Evolutionary conservation across 2,888 invertebrate species (phyloP).

Genomic region (Aquatica leii): DNA sequence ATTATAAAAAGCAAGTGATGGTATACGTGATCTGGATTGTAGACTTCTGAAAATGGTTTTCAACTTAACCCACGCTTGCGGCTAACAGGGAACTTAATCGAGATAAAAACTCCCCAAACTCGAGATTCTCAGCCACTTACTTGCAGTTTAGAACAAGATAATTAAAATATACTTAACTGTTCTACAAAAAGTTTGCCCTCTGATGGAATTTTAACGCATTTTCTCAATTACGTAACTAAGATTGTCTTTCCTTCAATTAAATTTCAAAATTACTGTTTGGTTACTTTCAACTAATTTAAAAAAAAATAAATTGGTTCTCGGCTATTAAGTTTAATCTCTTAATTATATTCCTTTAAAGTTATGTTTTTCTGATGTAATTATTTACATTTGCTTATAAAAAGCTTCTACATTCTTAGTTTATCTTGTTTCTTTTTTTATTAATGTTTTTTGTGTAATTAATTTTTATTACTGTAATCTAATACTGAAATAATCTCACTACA

Average conservation of each 20-base stretch:
- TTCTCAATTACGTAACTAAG: slow-evolving; percentile 28
- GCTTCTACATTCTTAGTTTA: no score
- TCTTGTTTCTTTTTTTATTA: no score
- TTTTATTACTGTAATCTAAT: no score
- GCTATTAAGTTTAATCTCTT: no score
- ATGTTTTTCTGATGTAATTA: no score
- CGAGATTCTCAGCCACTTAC: slow-evolving; percentile 29
- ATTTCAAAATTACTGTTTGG: slow-evolving; percentile 1
- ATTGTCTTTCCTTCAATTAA: slow-evolving; percentile 25
- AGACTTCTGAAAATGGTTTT: slow-evolving; percentile 29
- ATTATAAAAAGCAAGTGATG: slow-evolving; percentile 26
- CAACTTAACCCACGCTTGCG: slow-evolving; percentile 26
- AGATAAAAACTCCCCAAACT: slow-evolving; percentile 33
- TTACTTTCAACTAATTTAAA: background rate
- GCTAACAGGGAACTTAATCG: slow-evolving; percentile 32
- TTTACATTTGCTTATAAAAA: no score
- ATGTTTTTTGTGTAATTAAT: no score
- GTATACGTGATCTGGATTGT: slow-evolving; percentile 28
- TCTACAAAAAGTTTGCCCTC: slow-evolving; percentile 29
- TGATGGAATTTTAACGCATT: slow-evolving; percentile 35
- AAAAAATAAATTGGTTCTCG: no score
- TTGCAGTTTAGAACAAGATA: slow-evolving; percentile 37
- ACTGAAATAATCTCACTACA: no score
- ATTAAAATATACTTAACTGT: slow-evolving; percentile 35
- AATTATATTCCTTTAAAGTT: no score